Evolutionary conservation across 2,888 invertebrate species (phyloP).

Genomic region (Cotesia congregata): DNA sequence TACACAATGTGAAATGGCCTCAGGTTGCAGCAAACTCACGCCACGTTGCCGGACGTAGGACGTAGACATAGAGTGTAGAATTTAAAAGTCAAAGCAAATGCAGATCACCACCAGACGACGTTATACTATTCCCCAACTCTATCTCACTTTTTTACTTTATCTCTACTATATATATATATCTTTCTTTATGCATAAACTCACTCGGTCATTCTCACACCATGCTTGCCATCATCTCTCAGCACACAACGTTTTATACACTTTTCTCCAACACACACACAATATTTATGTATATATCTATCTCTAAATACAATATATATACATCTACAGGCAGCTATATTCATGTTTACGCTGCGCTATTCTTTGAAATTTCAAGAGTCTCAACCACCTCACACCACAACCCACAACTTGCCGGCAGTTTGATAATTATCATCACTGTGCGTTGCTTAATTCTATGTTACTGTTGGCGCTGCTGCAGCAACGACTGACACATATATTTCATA

Average conservation of each 20-base stretch:
- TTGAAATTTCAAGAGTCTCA: slow-evolving; percentile 41
- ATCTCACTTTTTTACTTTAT: slow-evolving; percentile 22
- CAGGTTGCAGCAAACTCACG: slow-evolving; percentile 35
- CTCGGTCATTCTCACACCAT: slow-evolving; percentile 31
- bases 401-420: not conserved
- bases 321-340: slow-evolving; percentile 3
- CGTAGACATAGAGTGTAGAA: slow-evolving; percentile 48
- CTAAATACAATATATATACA: not conserved
- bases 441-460: not conserved
- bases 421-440: not conserved
- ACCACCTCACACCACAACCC: slow-evolving; percentile 11
- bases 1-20: slow-evolving; percentile 31
- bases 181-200: slow-evolving; percentile 27
- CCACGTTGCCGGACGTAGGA: slow-evolving; percentile 37
- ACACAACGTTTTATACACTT: slow-evolving; percentile 38
- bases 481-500: not conserved
- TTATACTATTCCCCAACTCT: slow-evolving; percentile 21
- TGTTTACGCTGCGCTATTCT: slow-evolving; percentile 20
- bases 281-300: too few species aligned
- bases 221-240: slow-evolving; percentile 26
- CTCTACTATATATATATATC: slow-evolving; percentile 17
- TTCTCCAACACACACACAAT: too few species aligned
- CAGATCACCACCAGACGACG: slow-evolving; percentile 54
- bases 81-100: slow-evolving; percentile 67
- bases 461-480: not conserved